Evolutionary conservation across 2,113 vertebrate species (phyloP), one percentile per base, ranked within the genome.

Genomic region (Nansenia antarctica): DNA sequence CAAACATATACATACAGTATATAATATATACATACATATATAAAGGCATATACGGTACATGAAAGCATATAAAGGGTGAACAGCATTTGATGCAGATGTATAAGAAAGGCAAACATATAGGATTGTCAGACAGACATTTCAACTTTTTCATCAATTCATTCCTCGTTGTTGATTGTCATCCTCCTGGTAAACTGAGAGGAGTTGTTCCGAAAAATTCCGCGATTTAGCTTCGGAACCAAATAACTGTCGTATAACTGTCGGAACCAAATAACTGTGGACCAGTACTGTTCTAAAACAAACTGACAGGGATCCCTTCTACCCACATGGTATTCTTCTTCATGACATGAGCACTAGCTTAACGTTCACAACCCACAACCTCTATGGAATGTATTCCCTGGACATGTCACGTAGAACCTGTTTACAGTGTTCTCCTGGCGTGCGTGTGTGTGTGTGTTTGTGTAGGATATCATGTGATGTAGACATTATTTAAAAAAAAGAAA

Each of bases 1-100:
- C 29, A 31, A 75, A 74, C 69, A 84, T 55, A 81, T 49, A 70
- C 49, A 78, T 61, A 82, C 49, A 77, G 64, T n/a, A n/a, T n/a
- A n/a, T n/a, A n/a, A n/a, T n/a, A n/a, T n/a, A n/a, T n/a, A n/a
- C 69, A 72, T 49, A 73, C 60, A 72, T 69, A 24, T 12, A 82
- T 62, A 35, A 80, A 77, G 69, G 75, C 73, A 80, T 89, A 58
- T 70, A 65, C 60, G 74, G 67, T 74, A 52, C 62, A n/a, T 69
- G 67, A 75, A 76, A 53, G 65, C 62, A 75, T 27, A 32, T n/a
- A n/a, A n/a, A n/a, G n/a, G n/a, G n/a, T n/a, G n/a, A n/a, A 30
- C 55, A 58, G 14, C 27, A n/a, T 31, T 30, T n/a, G 12, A 55
- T 0, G 53, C 14, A 54, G 9, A 29, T 5, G 15, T 34, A 42